Evolutionary conservation across 2,113 vertebrate genomes (phyloP), one percentile per base, ranked within the genome.

Genomic region (Morone chrysops): DNA sequence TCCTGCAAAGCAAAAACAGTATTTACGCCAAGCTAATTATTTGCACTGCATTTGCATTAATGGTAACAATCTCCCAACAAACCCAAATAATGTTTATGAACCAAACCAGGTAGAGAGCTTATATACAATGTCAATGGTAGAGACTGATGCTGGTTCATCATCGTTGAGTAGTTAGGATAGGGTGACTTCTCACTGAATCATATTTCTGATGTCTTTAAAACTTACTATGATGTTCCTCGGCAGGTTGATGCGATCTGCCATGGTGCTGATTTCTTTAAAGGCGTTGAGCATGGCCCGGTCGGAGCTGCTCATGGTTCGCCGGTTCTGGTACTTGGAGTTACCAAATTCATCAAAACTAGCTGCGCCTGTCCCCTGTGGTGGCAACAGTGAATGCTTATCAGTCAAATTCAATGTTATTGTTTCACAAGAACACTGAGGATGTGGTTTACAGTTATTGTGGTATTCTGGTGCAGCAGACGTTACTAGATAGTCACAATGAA

Each of bases 291-390:
- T 99, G 5, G 99, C 99, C 43, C 99, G 95, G 93, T 99, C 99
- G 3, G 97, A 99, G 85, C 97, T 99, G 93, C 97, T 99, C 98
- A 99, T 99, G 47, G 98, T 99, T 88, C 99, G 96, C 13, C 98
- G 96, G 90, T 99, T 99, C 78, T 99, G 99, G 90, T 99, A 99
- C 90, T 99, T 99, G 0, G 97, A 97, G 94, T 99, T 99, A 45
- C 98, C 99, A 60, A 99, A 99, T 90, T 99, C 99, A 63, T 99
- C 99, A 91, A 99, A 99, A 90, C 99, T 99, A 45, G 99, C 99
- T 16, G 98, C 96, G 43, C 98, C 98, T 22, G 98, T 99, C 75
- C 98, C 98, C 98, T 99, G 89, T 60, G 25, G 89, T 16, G 53
- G 43, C 57, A 57, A 78, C 6, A 1, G 40, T 22, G 8, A 18